Evolutionary conservation across 2,113 vertebrate species (phyloP), one percentile per base, ranked within the genome.

Genomic region (Clarias gariepinus): DNA sequence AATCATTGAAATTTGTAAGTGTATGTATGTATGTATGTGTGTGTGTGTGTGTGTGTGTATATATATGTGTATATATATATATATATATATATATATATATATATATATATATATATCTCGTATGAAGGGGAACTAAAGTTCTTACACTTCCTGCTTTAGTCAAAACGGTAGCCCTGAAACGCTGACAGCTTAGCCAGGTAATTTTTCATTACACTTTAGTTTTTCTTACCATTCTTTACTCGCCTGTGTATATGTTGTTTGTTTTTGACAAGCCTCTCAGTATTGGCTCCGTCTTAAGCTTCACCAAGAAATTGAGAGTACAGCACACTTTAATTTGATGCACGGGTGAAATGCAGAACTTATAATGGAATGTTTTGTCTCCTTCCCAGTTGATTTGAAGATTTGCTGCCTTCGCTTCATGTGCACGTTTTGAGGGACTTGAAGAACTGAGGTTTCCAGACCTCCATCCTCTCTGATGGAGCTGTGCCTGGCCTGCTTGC

Each of bases 371-470:
- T 3, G 3, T 53, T 79, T 28, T 78, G 2, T 84, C 30, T 81
- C 10, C 8, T 47, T 30, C 58, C 0, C 36, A 91, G 90, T 89
- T 88, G 52, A 88, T 90, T 93, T 91, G 88, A 93, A 91, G 87
- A 90, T 89, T 88, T 83, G 90, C 92, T 73, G 87, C 90, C 84
- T 90, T 82, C 88, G 71, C 91, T 92, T 91, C 91, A 92, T 94
- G 93, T 81, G 86, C 90, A 84, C 86, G 87, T 89, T 89, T 89
- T 91, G 86, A 85, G 88, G 89, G 92, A 92, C 87, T 86, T 88
- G 87, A 90, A 88, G 89, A 92, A 83, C 84, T 88, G 83, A 93
- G 93, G 94, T 91, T 92, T 93, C 85, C 86, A 87, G 91, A 83
- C 89, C 89, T 81, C 83, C 89, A 71, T 82, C 86, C 89, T 87